Base-by-base conservation (phyloP, 2,888 invertebrate genomes). In the Aelia acuminata region DNA sequence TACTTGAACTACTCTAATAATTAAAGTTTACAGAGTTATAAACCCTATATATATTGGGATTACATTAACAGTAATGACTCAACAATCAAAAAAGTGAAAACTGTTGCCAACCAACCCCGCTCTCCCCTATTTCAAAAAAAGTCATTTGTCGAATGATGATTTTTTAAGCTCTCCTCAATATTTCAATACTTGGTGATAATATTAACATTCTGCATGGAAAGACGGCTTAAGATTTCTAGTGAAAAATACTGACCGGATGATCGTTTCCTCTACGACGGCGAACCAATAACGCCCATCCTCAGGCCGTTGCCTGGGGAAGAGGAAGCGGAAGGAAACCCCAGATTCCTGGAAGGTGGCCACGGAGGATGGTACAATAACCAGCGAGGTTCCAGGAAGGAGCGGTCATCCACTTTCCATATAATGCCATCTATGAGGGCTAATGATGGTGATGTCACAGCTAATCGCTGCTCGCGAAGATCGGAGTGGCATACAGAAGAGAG, bases 321-420 rank as follows among this genome's bases (percentile, higher is more conserved):
- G 43, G 80, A 39, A 80, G 43, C 39, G 80, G 80, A 80, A 47
- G 80, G n/a, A 80, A 80, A 80, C 43, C 1, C n/a, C 43, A 47
- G 43, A 80, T 80, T 80, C 80, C 80, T 39, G 43, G 80, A 80
- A 80, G 80, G 43, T 47, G 3, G 80, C 80, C 63, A 70, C 20
- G 18, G 63, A 70, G 63, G 63, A 70, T 70, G 35, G 80, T 43
- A 43, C 80, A n/a, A 80, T 80, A 80, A 43, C n/a, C 11, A 80
- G 10, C 22, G n/a, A n/a, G n/a, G 22, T 80, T 47, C 80, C 80
- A n/a, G 43, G 80, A 80, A 80, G 43, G 80, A n/a, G n/a, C 39
- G 80, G 43, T 80, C 80, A 80, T 80, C 39, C 43, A 39, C 39
- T 80, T 80, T 80, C 80, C 80, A 80, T 80, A 80, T 80, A 80